These are phyloP conservation scores for Mus spicilegus DNA, from an alignment of 2,113 vertebrate genomes.

Conservation along the genomic window DNA sequence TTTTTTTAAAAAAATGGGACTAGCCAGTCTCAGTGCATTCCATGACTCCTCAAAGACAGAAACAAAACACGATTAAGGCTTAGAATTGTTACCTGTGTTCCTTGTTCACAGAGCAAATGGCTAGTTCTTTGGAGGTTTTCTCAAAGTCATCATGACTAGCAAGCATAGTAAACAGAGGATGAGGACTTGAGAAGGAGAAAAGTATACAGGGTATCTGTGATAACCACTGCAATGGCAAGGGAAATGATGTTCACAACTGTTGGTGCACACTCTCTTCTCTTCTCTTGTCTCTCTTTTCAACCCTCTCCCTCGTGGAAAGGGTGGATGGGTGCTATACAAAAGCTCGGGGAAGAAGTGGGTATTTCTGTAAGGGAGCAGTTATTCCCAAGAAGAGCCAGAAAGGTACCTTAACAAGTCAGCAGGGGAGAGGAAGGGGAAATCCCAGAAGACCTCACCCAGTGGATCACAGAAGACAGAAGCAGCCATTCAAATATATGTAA, in stretches of 20 bases:
- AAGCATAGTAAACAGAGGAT: not conserved
- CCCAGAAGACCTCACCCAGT: constrained; percentile 59
- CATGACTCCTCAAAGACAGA: constrained; percentile 31
- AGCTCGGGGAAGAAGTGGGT: constrained; percentile 31
- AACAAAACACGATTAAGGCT: constrained; percentile 14
- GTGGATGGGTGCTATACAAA: not conserved
- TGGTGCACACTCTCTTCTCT: not conserved
- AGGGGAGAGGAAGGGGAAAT: constrained; percentile 77
- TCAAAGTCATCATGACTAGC: not conserved
- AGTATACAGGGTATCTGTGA: not conserved
- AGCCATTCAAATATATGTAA: constrained; percentile 73
- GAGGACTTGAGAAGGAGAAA: not conserved
- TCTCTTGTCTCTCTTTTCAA: not conserved
- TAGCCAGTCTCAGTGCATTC: not conserved
- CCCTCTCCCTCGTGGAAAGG: not conserved
- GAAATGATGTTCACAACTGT: constrained; percentile 3
- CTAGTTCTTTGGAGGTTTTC: not conserved
- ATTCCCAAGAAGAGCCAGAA: constrained; percentile 67
- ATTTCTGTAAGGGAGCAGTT: constrained; percentile 66
- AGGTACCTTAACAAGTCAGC: constrained; percentile 40
- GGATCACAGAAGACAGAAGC: constrained; percentile 29
- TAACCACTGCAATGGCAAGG: not conserved
- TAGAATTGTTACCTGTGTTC: not conserved
- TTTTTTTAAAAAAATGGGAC: constrained; percentile 8
- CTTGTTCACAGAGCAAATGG: not conserved